phyloP scores from a whole-genome alignment of 2,113 vertebrate species.

The Melanerpes formicivorus region DNA sequence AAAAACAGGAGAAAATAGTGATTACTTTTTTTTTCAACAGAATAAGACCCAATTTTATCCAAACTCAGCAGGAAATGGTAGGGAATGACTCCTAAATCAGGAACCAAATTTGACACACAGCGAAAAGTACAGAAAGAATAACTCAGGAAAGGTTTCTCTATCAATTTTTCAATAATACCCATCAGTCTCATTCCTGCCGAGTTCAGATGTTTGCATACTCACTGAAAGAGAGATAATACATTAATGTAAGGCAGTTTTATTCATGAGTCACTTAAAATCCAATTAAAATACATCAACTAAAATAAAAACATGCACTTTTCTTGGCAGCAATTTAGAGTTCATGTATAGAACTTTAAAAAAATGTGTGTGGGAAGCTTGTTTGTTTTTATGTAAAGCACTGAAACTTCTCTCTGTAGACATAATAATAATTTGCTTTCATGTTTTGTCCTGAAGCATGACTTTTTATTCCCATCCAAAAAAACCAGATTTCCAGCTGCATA shows the following conservation, averaged over 20 bases:
- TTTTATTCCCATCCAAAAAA: conserved; percentile 46
- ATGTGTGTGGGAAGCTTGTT: conserved; percentile 33
- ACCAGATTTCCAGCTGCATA: conserved; percentile 35
- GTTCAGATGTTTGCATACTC: not conserved
- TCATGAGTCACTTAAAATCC: conserved; percentile 43
- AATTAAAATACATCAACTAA: conserved; percentile 46
- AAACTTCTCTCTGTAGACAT: conserved; percentile 27
- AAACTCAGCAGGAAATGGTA: not conserved
- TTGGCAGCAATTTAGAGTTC: conserved; percentile 21
- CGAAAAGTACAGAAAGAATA: not conserved
- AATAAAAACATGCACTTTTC: conserved; percentile 30
- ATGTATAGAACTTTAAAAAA: not conserved
- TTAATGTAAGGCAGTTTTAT: conserved; percentile 11
- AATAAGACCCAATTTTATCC: not conserved
- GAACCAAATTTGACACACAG: not conserved
- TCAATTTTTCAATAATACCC: not conserved
- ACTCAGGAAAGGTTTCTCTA: not conserved
- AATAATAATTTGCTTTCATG: conserved; percentile 53
- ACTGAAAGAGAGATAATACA: not conserved
- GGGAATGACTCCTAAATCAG: not conserved
- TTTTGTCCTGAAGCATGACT: conserved; percentile 55
- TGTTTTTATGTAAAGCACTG: conserved; percentile 40
- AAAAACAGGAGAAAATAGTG: not conserved
- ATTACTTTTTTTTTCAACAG: not conserved
- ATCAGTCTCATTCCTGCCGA: not conserved